Percentiles rank a stretch among this genome's conserved stretches.
phyloP scores from a whole-genome alignment of 2,113 vertebrate genomes.

The Siniperca knerii region DNA sequence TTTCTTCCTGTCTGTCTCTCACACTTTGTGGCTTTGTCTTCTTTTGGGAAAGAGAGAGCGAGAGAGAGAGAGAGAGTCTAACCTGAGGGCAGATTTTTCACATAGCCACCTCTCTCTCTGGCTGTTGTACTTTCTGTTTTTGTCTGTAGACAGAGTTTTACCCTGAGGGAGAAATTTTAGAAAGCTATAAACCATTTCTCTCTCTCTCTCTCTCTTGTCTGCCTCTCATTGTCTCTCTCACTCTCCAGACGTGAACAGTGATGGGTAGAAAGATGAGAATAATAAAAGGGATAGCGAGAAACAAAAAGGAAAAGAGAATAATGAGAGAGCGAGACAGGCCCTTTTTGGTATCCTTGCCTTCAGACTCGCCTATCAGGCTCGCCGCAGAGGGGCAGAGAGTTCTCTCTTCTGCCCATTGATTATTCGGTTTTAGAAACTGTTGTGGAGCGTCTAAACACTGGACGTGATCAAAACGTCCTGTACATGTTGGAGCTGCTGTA shows the following conservation, averaged over 20 bases:
- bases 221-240: background rate
- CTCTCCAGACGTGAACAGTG: conserved; percentile 29
- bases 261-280: conserved; percentile 33
- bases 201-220: background rate
- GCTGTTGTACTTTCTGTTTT: conserved; percentile 35
- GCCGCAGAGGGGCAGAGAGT: background rate
- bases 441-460: background rate
- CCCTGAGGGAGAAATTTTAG: conserved; percentile 57
- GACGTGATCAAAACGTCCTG: background rate
- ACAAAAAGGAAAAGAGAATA: background rate
- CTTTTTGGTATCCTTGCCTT: background rate
- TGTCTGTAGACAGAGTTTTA: conserved; percentile 38
- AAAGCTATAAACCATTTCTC: conserved; percentile 49
- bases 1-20: background rate
- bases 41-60: background rate
- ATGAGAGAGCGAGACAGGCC: background rate
- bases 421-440: background rate
- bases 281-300: background rate
- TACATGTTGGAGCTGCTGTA: background rate
- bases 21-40: background rate
- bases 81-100: conserved; percentile 52
- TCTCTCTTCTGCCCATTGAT: background rate
- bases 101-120: background rate
- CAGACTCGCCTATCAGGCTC: background rate
- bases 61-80: conserved; percentile 37